Conservation (phyloP, 2,797 vertebrate species). For the Pangasius larnaudii region DNA sequence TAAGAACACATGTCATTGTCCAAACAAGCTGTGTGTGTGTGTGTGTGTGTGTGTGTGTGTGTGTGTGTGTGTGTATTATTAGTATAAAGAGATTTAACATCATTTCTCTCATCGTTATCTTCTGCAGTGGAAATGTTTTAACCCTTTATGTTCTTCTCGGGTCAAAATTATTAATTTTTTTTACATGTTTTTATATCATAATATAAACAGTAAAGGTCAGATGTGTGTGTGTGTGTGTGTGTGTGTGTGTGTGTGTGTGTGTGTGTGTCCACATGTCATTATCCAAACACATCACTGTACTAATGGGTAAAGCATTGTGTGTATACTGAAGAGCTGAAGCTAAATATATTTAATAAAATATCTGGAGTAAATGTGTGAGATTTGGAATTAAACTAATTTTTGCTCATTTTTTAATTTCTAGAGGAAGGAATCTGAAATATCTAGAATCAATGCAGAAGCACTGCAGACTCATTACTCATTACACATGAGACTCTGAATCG, state of each 20-base stretch:
- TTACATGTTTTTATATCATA: neutral
- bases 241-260: conserved; percentile 3
- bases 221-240: neutral
- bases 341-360: neutral
- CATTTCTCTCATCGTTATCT: neutral
- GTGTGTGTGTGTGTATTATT: conserved; percentile 28
- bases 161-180: neutral
- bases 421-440: neutral
- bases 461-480: neutral
- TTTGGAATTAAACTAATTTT: neutral
- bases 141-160: neutral
- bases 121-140: neutral
- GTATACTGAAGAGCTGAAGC: neutral
- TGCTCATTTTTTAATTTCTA: too few relatives aligned
- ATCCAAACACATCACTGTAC: neutral
- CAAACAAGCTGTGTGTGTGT: conserved; percentile 45
- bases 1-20: neutral
- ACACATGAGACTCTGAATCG: neutral
- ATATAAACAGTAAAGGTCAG: neutral
- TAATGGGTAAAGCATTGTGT: neutral
- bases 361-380: neutral
- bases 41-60: conserved; percentile 37
- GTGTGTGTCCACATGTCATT: neutral
- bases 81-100: neutral
- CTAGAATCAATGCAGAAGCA: neutral